phyloP scores from a whole-genome alignment of 30 jellyfish, hydroid and myxozoan species.

The Turritopsis dohrnii region DNA sequence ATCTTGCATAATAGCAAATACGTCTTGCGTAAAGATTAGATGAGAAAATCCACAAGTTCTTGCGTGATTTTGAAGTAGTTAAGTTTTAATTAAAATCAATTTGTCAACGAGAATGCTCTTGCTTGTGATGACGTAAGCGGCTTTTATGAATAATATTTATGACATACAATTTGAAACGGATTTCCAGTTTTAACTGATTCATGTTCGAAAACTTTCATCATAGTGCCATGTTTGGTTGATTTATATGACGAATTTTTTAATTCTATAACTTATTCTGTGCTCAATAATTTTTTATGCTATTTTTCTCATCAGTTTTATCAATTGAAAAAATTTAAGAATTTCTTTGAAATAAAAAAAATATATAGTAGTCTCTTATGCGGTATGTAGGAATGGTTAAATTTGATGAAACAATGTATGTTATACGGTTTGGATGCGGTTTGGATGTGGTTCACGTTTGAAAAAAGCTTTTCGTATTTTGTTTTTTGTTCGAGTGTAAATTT shows the following conservation, averaged over 20 bases:
- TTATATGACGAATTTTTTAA: background rate
- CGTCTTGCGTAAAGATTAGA: too few species aligned
- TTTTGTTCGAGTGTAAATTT: background rate
- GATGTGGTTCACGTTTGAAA: background rate
- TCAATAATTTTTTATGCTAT: too few species aligned
- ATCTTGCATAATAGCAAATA: too few species aligned
- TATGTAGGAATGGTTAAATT: background rate
- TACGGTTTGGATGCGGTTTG: background rate
- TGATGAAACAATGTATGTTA: background rate
- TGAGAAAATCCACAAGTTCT: too few species aligned
- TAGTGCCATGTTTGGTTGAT: background rate
- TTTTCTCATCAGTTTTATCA: too few species aligned
- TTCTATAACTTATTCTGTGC: too few species aligned
- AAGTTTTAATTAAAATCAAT: background rate
- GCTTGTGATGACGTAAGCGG: background rate
- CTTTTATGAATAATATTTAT: background rate
- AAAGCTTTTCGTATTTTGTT: background rate
- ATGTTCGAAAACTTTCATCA: background rate
- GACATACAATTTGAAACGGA: background rate
- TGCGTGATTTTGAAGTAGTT: background rate
- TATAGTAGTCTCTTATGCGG: too few species aligned
- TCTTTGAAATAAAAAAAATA: too few species aligned
- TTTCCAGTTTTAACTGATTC: background rate
- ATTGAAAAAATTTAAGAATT: too few species aligned
- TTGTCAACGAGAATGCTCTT: background rate